Conservation (phyloP, 2,113 vertebrate species). For the Neodontobutis hainanensis region DNA sequence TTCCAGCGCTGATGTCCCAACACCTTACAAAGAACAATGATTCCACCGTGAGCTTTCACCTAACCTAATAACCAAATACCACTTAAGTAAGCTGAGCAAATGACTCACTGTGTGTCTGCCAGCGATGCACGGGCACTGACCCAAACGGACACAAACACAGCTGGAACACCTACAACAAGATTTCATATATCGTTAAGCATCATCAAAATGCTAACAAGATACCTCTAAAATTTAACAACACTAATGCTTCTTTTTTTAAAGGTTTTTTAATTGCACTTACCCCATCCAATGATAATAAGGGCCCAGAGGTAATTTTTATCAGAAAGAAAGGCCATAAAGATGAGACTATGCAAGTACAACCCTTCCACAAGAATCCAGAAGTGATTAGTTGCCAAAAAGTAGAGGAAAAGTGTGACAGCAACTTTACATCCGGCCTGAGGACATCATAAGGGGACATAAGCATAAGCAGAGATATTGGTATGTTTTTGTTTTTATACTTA, state of each 20-base stretch:
- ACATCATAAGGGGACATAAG: background rate
- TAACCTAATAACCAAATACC: background rate
- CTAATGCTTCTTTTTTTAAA: no score
- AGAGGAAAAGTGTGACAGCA: constrained; percentile 89
- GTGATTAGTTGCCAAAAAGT: constrained; percentile 93
- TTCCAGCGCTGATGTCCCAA: constrained; percentile 85
- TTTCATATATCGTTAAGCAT: background rate
- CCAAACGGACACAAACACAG: constrained; percentile 86
- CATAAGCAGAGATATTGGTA: no score
- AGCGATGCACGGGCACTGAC: constrained; percentile 81
- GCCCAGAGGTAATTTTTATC: constrained; percentile 90
- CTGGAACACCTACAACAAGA: constrained; percentile 78
- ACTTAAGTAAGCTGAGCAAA: background rate
- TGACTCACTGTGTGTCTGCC: constrained; percentile 85
- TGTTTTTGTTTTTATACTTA: no score
- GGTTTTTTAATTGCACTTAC: constrained; percentile 60
- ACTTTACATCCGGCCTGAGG: constrained; percentile 88
- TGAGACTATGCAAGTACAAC: constrained; percentile 90
- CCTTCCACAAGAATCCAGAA: constrained; percentile 95
- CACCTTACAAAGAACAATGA: constrained; percentile 66
- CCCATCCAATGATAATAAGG: constrained; percentile 90
- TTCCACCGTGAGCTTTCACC: background rate
- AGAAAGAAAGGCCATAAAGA: constrained; percentile 93
- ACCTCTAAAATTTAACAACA: constrained; percentile 8
- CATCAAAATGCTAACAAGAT: no score